Conservation (phyloP, 2,797 vertebrate species). For the Parambassis ranga region DNA sequence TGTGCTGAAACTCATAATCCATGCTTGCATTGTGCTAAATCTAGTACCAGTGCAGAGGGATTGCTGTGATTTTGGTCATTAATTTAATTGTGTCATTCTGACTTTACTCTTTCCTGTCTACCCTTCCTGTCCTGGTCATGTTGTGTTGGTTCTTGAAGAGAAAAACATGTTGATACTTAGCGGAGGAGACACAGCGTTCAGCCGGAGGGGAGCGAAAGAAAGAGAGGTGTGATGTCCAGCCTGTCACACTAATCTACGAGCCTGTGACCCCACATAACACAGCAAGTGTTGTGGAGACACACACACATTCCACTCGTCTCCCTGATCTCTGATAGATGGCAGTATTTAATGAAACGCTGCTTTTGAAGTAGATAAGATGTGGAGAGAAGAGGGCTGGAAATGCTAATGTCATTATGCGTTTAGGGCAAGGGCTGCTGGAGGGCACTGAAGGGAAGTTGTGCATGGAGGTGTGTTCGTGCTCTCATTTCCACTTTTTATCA, state of each 20-base stretch:
- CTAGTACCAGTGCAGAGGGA: constrained; percentile 4
- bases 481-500: no score
- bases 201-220: neutral
- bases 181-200: constrained; percentile 39
- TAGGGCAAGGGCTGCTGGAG: constrained; percentile 22
- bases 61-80: neutral
- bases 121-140: constrained; percentile 6
- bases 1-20: neutral
- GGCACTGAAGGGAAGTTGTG: constrained; percentile 11
- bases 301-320: constrained; percentile 48
- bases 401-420: constrained; percentile 59
- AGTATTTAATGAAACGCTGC: constrained; percentile 62
- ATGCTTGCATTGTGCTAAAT: constrained; percentile 1
- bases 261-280: constrained; percentile 54
- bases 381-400: constrained; percentile 48
- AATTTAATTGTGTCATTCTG: constrained; percentile 14
- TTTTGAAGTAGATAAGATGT: constrained; percentile 72
- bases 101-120: constrained; percentile 2
- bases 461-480: constrained; percentile 8
- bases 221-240: constrained; percentile 44
- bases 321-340: constrained; percentile 55
- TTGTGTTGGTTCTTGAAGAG: constrained; percentile 8
- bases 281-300: constrained; percentile 25
- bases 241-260: constrained; percentile 61
- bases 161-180: constrained; percentile 38